These are phyloP conservation scores for Fissipunctia ypsillon DNA, from an alignment of 2,888 invertebrate species.

Conservation along the genomic window DNA sequence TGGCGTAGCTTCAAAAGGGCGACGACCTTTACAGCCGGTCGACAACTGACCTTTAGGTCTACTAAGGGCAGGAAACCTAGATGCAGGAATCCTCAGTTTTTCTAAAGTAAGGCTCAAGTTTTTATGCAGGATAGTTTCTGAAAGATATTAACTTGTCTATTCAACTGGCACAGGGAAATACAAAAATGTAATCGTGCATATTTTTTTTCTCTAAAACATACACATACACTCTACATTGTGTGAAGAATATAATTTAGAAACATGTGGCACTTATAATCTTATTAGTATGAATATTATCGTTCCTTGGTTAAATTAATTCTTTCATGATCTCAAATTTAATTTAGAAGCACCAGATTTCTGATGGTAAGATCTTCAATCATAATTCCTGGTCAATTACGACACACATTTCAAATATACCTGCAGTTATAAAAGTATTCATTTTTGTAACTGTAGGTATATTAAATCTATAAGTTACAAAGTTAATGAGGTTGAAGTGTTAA, in stretches of 20 bases:
- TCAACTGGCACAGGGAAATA: not conserved
- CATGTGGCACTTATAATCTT: not conserved
- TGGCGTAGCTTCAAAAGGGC: slow-evolving; percentile 75
- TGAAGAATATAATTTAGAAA: not conserved
- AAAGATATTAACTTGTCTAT: not conserved
- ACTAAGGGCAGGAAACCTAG: slow-evolving; percentile 68
- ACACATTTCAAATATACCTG: too few relatives aligned
- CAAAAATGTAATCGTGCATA: not conserved
- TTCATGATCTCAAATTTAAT: too few relatives aligned
- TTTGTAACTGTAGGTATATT: slow-evolving; percentile 19
- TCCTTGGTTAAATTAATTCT: not conserved
- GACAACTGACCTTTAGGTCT: slow-evolving; percentile 85
- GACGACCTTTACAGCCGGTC: slow-evolving; percentile 80
- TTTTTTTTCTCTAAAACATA: not conserved
- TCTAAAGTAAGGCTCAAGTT: slow-evolving; percentile 42
- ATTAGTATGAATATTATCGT: not conserved
- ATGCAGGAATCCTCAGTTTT: slow-evolving; percentile 57
- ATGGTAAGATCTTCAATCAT: not conserved
- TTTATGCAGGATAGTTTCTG: slow-evolving; percentile 3
- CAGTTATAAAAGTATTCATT: slow-evolving; percentile 5
- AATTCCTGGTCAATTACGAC: not conserved
- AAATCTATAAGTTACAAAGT: slow-evolving; percentile 2
- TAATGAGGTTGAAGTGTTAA: slow-evolving; percentile 42
- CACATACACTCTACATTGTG: not conserved
- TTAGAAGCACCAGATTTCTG: not conserved